These are phyloP conservation scores for Iselma pallidipennis DNA, from an alignment of 2,888 invertebrate species.

Conservation along the genomic window DNA sequence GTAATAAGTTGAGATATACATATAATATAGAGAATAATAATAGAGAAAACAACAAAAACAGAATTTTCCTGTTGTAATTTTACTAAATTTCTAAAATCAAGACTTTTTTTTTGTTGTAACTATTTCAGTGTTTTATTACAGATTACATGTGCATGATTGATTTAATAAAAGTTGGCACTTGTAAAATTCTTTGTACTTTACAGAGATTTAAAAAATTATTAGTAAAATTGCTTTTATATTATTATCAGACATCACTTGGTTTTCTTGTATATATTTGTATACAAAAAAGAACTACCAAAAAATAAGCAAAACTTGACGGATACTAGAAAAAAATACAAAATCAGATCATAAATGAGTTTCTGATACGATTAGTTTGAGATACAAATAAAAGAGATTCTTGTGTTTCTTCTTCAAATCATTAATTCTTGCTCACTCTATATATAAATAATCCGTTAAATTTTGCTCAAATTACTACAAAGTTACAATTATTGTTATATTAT, in stretches of 20 bases:
- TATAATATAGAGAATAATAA: too few species aligned
- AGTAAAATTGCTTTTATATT: conserved; percentile 22
- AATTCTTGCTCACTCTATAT: neutral
- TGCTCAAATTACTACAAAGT: neutral
- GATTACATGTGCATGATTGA: conserved; percentile 20
- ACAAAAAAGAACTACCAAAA: neutral
- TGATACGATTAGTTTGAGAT: too few species aligned
- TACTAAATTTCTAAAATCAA: conserved; percentile 2
- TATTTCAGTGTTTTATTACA: conserved; percentile 21
- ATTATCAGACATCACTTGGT: too few species aligned
- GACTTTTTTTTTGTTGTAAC: conserved; percentile 14
- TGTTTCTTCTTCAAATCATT: too few species aligned
- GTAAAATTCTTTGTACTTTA: conserved; percentile 44
- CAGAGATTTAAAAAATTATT: conserved; percentile 34
- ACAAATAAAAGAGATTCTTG: too few species aligned
- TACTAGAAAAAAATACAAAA: neutral
- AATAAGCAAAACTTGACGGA: conserved; percentile 4
- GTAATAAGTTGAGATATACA: conserved; percentile 1
- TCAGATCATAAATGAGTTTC: neutral
- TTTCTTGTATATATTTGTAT: neutral
- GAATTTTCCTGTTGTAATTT: conserved; percentile 26
- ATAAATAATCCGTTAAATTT: conserved; percentile 1
- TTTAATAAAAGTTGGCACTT: conserved; percentile 41
- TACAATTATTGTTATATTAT: neutral
- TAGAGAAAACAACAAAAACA: conserved; percentile 5